phyloP scores from a whole-genome alignment of 1,140 invertebrate genomes.

The Panonychus citri region DNA sequence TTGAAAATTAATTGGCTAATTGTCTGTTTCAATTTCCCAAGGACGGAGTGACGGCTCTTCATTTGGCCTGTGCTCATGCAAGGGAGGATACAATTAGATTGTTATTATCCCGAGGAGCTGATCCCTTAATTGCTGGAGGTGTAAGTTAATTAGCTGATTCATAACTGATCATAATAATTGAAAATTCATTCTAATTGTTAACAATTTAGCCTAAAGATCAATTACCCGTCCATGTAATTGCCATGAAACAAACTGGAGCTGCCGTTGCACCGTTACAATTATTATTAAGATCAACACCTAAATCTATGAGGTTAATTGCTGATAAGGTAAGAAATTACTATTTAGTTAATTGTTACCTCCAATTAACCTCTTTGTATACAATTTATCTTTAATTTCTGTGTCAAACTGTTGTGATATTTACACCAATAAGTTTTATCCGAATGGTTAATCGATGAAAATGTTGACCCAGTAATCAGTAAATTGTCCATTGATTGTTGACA shows the following conservation, averaged over 20 bases:
- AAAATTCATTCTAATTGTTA: background rate
- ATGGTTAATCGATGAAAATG: too few species aligned
- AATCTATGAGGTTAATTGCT: constrained; percentile 53
- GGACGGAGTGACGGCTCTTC: constrained; percentile 82
- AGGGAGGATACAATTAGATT: constrained; percentile 83
- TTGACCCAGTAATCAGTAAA: too few species aligned
- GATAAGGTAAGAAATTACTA: constrained; percentile 46
- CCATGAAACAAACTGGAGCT: constrained; percentile 62
- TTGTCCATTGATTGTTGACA: too few species aligned
- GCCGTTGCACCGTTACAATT: constrained; percentile 65
- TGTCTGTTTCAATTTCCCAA: too few species aligned
- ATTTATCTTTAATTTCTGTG: too few species aligned
- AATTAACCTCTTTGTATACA: too few species aligned
- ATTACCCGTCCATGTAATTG: constrained; percentile 70
- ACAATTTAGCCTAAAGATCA: constrained; percentile 34
- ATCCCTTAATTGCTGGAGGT: constrained; percentile 69
- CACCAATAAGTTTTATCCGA: too few species aligned
- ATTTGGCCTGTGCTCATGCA: constrained; percentile 74
- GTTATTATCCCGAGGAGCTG: constrained; percentile 63
- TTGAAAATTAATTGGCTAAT: too few species aligned
- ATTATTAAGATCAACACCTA: constrained; percentile 53
- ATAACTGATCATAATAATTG: too few species aligned
- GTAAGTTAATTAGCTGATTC: constrained; percentile 35
- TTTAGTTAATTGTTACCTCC: background rate
- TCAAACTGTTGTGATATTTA: too few species aligned